Evolutionary conservation across 2,888 invertebrate genomes (phyloP).

Genomic region (Agrotis exclamationis): DNA sequence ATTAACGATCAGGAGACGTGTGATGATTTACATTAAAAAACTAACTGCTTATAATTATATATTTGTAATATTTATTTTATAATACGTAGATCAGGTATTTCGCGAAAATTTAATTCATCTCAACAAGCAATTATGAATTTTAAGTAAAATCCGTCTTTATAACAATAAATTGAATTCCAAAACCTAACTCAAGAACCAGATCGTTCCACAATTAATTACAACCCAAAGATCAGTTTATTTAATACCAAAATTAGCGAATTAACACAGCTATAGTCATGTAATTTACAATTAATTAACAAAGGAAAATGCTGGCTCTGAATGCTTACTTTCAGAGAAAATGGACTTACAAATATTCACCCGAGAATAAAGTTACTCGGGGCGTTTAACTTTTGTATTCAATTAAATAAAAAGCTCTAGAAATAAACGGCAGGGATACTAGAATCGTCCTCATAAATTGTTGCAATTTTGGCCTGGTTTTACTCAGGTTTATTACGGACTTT

Average conservation of each 20-base stretch:
- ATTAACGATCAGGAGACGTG: no score
- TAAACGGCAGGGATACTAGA: slow-evolving; percentile 78
- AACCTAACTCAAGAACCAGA: slow-evolving; percentile 43
- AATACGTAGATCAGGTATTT: no score
- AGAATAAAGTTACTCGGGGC: slow-evolving; percentile 84
- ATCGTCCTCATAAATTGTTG: slow-evolving; percentile 77
- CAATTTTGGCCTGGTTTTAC: slow-evolving; percentile 76
- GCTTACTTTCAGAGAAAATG: slow-evolving; percentile 87
- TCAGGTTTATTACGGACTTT: slow-evolving; percentile 67
- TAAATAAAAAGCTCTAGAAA: slow-evolving; percentile 88
- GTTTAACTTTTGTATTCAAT: slow-evolving; percentile 90
- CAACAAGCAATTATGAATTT: slow-evolving; percentile 10
- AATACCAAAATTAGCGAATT: slow-evolving; percentile 83
- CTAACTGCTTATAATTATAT: no score
- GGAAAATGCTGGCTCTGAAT: slow-evolving; percentile 86
- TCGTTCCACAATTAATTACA: slow-evolving; percentile 57
- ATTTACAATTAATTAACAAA: slow-evolving; percentile 90
- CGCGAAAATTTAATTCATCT: neutral
- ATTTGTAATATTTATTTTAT: no score
- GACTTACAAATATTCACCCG: slow-evolving; percentile 85
- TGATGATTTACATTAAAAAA: no score
- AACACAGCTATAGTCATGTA: slow-evolving; percentile 87
- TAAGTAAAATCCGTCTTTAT: slow-evolving; percentile 17
- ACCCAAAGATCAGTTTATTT: slow-evolving; percentile 68
- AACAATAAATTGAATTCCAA: slow-evolving; percentile 42